phyloP scores from a whole-genome alignment of 2,113 vertebrate genomes.

The Muntiacus muntjak region DNA sequence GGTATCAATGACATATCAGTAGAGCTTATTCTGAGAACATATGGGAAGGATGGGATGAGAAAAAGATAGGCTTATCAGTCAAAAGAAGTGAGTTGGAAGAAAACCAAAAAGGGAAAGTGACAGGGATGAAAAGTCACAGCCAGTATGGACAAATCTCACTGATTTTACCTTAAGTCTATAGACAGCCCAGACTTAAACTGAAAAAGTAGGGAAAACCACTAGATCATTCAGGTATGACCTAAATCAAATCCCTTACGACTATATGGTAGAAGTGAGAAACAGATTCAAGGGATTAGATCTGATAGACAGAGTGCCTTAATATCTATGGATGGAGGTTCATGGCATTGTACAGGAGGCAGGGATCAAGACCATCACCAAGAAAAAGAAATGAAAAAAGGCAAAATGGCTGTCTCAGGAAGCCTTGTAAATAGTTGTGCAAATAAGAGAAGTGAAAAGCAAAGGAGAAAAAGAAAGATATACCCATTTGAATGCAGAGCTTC shows the following conservation, averaged over 20 bases:
- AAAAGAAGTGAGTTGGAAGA: background rate
- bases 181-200: background rate
- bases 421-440: background rate
- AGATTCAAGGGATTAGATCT: background rate
- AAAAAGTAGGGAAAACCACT: background rate
- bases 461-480: background rate
- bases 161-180: background rate
- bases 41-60: background rate
- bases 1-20: background rate
- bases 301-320: background rate
- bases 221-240: background rate
- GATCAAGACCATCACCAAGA: background rate
- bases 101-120: background rate
- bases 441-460: background rate
- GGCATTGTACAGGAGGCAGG: background rate
- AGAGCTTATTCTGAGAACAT: background rate
- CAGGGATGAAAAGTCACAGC: background rate
- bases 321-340: background rate
- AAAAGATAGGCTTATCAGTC: background rate
- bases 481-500: background rate
- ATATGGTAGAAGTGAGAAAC: rapidly evolving
- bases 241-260: background rate
- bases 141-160: background rate
- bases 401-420: background rate
- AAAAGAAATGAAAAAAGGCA: background rate